These are phyloP conservation scores for Pachypanchax playfairii DNA, from an alignment of 2,113 vertebrate genomes.

Conservation along the genomic window DNA sequence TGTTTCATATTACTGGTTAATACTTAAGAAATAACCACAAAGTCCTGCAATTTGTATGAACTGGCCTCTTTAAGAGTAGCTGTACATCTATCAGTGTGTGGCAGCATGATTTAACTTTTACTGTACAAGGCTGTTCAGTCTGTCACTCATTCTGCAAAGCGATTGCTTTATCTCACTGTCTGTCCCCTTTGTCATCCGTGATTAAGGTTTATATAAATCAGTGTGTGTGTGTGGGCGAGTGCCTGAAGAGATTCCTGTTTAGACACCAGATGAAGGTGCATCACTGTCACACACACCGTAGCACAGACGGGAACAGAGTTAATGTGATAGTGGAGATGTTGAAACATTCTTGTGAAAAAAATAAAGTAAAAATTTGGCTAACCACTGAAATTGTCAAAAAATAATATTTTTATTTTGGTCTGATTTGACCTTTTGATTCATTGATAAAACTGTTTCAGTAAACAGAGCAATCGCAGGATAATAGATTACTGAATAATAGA, in stretches of 20 bases:
- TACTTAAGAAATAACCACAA: too few species aligned
- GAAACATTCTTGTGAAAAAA: background rate
- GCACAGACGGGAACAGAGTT: conserved; percentile 19
- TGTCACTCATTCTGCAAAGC: background rate
- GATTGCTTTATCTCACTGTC: conserved; percentile 10
- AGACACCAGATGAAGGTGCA: conserved; percentile 15
- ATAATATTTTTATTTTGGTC: too few species aligned
- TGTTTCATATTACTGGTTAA: too few species aligned
- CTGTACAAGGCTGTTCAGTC: background rate
- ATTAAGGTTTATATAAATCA: conserved; percentile 29
- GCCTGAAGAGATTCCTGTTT: conserved; percentile 13
- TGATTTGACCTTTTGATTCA: too few species aligned
- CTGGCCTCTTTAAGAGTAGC: background rate
- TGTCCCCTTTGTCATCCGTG: background rate
- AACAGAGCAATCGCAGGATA: too few species aligned
- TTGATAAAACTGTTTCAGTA: too few species aligned
- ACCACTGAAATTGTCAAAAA: too few species aligned
- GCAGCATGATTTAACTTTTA: conserved; percentile 1
- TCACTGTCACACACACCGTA: conserved; percentile 26
- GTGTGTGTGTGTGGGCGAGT: conserved; percentile 3
- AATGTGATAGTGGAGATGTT: background rate
- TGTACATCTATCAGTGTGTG: conserved; percentile 2
- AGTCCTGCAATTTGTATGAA: too few species aligned
- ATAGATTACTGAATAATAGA: too few species aligned
- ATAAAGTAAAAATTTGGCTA: too few species aligned